Evolutionary conservation across 2,888 invertebrate species (phyloP), one percentile per base, ranked within the genome.

Genomic region (Troglohyphantes excavatus): DNA sequence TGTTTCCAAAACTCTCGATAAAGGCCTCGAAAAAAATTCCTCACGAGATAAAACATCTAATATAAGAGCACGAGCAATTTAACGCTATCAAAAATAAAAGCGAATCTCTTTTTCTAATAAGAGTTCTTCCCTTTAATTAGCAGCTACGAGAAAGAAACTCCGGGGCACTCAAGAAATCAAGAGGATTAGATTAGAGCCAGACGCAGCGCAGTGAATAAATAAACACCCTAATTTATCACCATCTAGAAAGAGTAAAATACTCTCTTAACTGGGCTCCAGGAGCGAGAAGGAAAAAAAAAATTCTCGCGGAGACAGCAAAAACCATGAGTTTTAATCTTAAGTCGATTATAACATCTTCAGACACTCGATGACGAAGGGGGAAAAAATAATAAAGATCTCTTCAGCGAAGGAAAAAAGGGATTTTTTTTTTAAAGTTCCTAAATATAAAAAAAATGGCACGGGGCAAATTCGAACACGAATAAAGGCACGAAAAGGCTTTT

Each of bases 121-220:
- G 78, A 39, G 78, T 26, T 17, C 43, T 75, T 65, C 75, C 53
- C 75, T 75, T 75, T 63, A 78, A 78, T 78, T 78, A 65, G 75
- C 21, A 33, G 68, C 72, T 11, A 21, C 23, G 75, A 65, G 39
- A 72, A 33, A 72, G 21, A 27, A 46, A 72, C 17, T 23, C 26
- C 19, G 65, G 63, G 17, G 26, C 70, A 70, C 59, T 59, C 59
- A 29, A 59, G 53, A 82, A 82, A 82, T 82, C 70, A 75, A 75
- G 75, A 3, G 84, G 84, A 84, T 84, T 84, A 84, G 84, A 84
- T 84, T 84, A 75, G 72, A 67, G 46, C 61, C 70, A 70, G 70
- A 82, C 68, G 53, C 33, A 26, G 46, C 23, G 63, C 43, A 39
- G 27, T 75, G 84, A 84, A 84, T 84, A 84, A 75, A 84, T 84